These are phyloP conservation scores for Sebastes glaucus DNA, from an alignment of 2,797 vertebrate genomes.

Conservation along the genomic window DNA sequence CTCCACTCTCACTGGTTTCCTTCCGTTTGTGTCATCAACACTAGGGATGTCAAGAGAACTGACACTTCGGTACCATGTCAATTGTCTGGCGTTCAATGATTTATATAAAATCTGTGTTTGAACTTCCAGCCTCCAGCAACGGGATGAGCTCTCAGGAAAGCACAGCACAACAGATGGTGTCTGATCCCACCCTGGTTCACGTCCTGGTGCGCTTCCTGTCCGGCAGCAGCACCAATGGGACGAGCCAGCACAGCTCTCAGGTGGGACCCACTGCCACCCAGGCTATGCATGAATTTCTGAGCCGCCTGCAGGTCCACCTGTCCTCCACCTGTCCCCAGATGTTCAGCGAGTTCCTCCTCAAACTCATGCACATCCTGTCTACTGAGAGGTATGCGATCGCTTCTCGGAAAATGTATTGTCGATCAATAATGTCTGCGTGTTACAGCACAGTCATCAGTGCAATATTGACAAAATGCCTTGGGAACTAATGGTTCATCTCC, in stretches of 20 bases:
- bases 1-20: background rate
- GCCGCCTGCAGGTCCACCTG: conserved; percentile 96
- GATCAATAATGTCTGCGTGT: background rate
- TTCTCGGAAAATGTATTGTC: background rate
- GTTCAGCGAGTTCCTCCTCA: conserved; percentile 98
- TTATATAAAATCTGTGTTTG: background rate
- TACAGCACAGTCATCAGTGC: background rate
- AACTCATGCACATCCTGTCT: conserved; percentile 97
- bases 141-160: conserved; percentile 90
- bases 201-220: conserved; percentile 98
- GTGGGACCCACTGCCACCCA: conserved; percentile 98
- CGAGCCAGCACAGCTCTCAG: conserved; percentile 97
- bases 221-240: conserved; percentile 94
- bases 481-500: background rate
- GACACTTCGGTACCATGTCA: background rate
- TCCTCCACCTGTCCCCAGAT: conserved; percentile 96
- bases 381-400: conserved; percentile 89
- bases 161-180: conserved; percentile 96
- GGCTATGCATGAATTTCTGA: conserved; percentile 98
- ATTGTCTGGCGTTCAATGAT: background rate
- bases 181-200: conserved; percentile 94
- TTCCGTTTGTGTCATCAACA: background rate
- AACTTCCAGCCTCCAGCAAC: conserved; percentile 80
- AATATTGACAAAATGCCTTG: background rate
- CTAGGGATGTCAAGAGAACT: no score